Base-by-base conservation (phyloP, 1,140 invertebrate genomes). In the Leptonema lineaticorne region DNA sequence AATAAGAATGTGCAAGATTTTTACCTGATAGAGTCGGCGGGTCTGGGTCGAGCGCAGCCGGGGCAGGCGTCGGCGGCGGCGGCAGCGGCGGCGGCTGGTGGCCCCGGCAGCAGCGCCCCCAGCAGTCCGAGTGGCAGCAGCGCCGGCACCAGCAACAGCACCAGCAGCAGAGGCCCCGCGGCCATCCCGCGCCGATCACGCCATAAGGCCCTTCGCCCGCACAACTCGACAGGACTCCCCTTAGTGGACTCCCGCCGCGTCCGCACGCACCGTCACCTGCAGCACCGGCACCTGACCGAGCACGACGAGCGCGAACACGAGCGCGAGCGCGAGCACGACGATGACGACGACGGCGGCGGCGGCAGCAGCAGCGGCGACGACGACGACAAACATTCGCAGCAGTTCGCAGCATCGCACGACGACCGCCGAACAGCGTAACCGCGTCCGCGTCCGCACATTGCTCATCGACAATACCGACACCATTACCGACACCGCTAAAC, bases 1-100 rank as follows among this genome's bases (percentile, higher is more conserved):
- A n/a, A n/a, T n/a, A n/a, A n/a, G n/a, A n/a, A n/a, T n/a, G n/a
- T n/a, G n/a, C n/a, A n/a, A n/a, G n/a, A n/a, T n/a, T n/a, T n/a
- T 72, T n/a, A 72, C 71, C 71, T 72, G 68, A 72, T 72, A 64
- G 71, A 72, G 62, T 72, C 71, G 28, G 59, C 68, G n/a, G 71
- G 68, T n/a, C 68, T 63, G 24, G 71, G 71, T 4, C 71, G 29
- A 11, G 71, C 63, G 62, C 71, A 72, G 33, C 71, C 71, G 14
- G 68, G 71, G 28, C 71, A 72, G 46, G 48, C 26, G 33, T 56
- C 64, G 8, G 64, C 6, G 14, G 28, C 22, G 22, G 28, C 22
- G 1, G 58, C 57, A 26, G 60, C 60, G 14, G 60, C 28, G 4
- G 46, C 50, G 22, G 56, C 27, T 50, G 24, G 64, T 16, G 30